These are phyloP conservation scores for Tragelaphus scriptus DNA, from an alignment of 2,113 vertebrate species.

Conservation along the genomic window DNA sequence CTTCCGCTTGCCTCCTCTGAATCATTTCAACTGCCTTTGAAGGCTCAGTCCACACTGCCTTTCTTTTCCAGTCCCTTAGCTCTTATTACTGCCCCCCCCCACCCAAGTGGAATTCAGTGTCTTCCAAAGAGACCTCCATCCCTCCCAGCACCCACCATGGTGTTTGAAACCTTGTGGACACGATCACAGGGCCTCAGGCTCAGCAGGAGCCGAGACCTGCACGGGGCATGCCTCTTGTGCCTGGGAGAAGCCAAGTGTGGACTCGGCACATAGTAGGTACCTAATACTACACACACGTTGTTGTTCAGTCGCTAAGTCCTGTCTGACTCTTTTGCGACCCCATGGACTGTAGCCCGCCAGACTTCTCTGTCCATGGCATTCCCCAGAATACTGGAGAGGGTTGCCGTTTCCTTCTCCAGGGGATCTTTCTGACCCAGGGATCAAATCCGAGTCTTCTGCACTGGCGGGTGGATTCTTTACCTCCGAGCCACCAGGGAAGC, in stretches of 20 bases:
- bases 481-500: accelerated
- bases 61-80: not conserved
- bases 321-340: not conserved
- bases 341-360: not conserved
- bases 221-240: not conserved
- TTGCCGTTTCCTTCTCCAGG: not conserved
- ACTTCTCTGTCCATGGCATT: not conserved
- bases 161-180: not conserved
- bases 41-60: not conserved
- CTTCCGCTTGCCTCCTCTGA: not conserved
- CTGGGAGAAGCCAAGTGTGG: not conserved
- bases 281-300: not conserved
- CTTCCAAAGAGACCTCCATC: not conserved
- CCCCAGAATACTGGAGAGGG: not conserved
- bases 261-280: not conserved
- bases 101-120: not conserved
- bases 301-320: not conserved
- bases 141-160: accelerated
- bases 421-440: not conserved
- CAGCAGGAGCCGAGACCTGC: not conserved
- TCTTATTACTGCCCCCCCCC: not conserved
- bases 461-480: not conserved
- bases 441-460: not conserved
- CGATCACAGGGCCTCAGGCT: not conserved
- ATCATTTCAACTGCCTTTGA: not conserved